phyloP scores from a whole-genome alignment of 1,140 invertebrate species.

The Potamilus streckersoni region DNA sequence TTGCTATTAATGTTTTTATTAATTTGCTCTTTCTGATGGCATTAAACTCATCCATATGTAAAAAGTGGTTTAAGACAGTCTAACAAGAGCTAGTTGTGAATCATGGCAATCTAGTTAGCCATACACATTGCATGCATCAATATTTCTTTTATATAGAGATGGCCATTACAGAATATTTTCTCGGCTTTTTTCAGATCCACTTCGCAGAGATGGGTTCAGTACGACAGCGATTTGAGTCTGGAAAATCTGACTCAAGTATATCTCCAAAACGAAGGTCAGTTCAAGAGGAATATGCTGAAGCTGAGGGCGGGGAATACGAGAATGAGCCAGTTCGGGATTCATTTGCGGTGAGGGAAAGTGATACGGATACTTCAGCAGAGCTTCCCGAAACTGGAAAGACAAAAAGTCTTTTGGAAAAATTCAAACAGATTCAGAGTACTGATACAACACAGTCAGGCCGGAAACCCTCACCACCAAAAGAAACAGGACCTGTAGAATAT shows the following conservation, averaged over 20 bases:
- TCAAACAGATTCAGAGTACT: constrained; percentile 37
- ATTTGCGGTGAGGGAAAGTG: constrained; percentile 50
- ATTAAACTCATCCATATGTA: too few species aligned
- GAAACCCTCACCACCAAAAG: constrained; percentile 42
- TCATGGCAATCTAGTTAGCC: too few species aligned
- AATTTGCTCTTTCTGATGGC: too few species aligned
- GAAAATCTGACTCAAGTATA: constrained; percentile 10
- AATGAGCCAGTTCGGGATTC: constrained; percentile 47
- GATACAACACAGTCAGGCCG: constrained; percentile 33
- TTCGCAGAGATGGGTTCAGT: constrained; percentile 49
- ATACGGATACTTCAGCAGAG: constrained; percentile 37
- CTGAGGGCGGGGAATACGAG: constrained; percentile 58
- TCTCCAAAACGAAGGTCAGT: constrained; percentile 26
- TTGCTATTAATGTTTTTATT: too few species aligned
- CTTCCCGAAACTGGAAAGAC: constrained; percentile 55
- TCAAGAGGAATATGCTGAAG: constrained; percentile 45
- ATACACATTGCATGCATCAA: too few species aligned
- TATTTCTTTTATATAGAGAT: too few species aligned
- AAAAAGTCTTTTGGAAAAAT: constrained; percentile 46
- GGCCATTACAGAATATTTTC: too few species aligned
- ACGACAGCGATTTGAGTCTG: constrained; percentile 45
- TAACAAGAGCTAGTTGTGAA: too few species aligned
- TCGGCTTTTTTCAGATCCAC: constrained; percentile 31
- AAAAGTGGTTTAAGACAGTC: too few species aligned
- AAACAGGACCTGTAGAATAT: constrained; percentile 50